Evolutionary conservation across 2,113 vertebrate genomes (phyloP), one percentile per base, ranked within the genome.

Genomic region (Anolis sagrei): DNA sequence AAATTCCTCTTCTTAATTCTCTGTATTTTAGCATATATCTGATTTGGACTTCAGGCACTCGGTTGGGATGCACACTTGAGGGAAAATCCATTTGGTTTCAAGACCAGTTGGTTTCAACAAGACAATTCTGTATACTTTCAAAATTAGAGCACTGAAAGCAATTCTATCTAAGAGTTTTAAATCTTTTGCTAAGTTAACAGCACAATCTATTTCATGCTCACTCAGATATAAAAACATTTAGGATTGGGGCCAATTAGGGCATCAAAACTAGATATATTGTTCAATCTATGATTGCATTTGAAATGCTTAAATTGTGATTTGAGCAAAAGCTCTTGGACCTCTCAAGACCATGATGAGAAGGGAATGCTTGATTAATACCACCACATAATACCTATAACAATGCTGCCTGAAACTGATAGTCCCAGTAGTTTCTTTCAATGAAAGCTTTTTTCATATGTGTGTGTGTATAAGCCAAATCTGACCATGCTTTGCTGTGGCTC

Each of bases 21-120:
- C n/a, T 27, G 44, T 13, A 76, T 84, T 70, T 84, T 19, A 69
- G 54, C n/a, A 54, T 27, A 68, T 78, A 18, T 85, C 64, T 78
- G 49, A 70, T 44, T 61, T 79, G 51, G 16, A 11, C 34, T 6
- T 25, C 68, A 61, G 48, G 23, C 25, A 76, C 39, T 49, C 13
- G 18, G 54, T 58, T 58, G 14, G 18, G 54, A 58, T 58, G 54
- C 18, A 58, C 54, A 58, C 54, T 18, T 58, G 14, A 54, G 54
- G 54, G 54, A 58, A 18, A 58, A 58, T 18, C 54, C 54, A 58
- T n/a, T n/a, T n/a, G n/a, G 51, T n/a, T 70, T 77, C 29, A 84
- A 84, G 48, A 8, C 7, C 16, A 10, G n/a, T 29, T 79, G 34
- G 51, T 61, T 72, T 79, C 34, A 85, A 10, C 23, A 21, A 27